A percentile compares a stretch with the other conserved stretches of the same genome.
Evolutionary conservation across 2,113 vertebrate species (phyloP).

Genomic region (Antechinus stuartii): DNA sequence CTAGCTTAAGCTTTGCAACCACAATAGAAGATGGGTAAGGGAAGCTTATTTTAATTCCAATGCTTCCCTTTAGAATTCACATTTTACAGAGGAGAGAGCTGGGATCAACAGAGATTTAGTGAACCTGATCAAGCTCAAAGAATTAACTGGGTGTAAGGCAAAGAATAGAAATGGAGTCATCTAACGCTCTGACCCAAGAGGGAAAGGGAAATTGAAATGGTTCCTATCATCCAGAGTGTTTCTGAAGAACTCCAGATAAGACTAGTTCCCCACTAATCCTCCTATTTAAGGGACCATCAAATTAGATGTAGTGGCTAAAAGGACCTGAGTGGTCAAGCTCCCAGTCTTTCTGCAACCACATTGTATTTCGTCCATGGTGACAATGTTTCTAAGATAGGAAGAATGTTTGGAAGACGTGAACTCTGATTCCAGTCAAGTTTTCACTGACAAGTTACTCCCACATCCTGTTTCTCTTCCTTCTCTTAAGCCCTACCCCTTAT

Average conservation of each 20-base stretch:
- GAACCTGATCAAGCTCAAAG: constrained; percentile 48
- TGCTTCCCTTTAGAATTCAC: background rate
- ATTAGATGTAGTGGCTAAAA: background rate
- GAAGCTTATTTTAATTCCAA: background rate
- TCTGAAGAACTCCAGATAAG: background rate
- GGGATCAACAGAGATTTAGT: background rate
- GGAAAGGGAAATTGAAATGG: constrained; percentile 71
- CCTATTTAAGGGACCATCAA: background rate
- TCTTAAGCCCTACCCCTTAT: constrained; percentile 41
- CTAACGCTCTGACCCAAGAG: constrained; percentile 36
- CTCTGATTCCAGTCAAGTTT: background rate
- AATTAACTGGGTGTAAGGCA: background rate
- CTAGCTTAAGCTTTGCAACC: background rate
- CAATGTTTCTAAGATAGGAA: background rate
- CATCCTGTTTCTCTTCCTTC: background rate
- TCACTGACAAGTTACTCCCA: constrained; percentile 29
- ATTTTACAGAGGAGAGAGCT: background rate
- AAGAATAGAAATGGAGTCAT: constrained; percentile 47
- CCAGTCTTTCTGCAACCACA: background rate
- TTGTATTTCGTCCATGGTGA: background rate
- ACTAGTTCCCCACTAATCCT: background rate
- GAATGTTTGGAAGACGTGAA: background rate
- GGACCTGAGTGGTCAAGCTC: background rate
- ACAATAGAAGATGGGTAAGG: accelerated
- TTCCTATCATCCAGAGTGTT: constrained; percentile 29